Evolutionary conservation across 2,113 vertebrate species (phyloP), one percentile per base, ranked within the genome.

Genomic region (Gambusia affinis): DNA sequence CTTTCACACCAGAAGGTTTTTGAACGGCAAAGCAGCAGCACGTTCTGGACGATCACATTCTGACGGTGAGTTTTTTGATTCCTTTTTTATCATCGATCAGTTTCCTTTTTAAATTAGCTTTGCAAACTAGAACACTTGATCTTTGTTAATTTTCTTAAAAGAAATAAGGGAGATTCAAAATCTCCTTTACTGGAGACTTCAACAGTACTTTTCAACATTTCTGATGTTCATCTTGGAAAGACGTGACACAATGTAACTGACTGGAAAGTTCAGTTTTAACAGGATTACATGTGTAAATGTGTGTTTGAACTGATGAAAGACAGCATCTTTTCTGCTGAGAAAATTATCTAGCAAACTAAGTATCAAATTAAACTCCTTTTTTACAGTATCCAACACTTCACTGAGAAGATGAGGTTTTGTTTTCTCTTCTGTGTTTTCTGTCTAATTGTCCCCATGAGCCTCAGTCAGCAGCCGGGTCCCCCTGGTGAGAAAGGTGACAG

Each of bases 401-500:
- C 4, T 10, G 14, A 68, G 42, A 70, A 70, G 30, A 70, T 70
- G 67, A 70, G 51, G 14, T 8, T 70, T 28, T 60, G 54, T 39
- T 33, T 39, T 60, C 33, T 60, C 8, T 11, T 39, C 31, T 70
- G 24, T 27, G 7, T 60, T 57, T 30, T 60, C 27, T 62, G 35
- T 35, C 33, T 61, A 15, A 39, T 62, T 35, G 17, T 8, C 12
- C 4, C 35, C 19, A 6, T 15, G 39, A 12, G 12, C 30, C 24
- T 28, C 54, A 37, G 51, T 60, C 30, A 60, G 68, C 30, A n/a
- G 30, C 5, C 4, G 0, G 31, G 31, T 35, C 12, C 4, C 7
- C 51, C 2, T 70, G 30, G 51, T 15, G 24, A 60, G 35, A 37
- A 37, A 37, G 35, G 35, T 37, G 35, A 37, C 3, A 37, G 5